Conservation (phyloP, 1,140 invertebrate species). For the Hermatobates lingyangjiaoensis region DNA sequence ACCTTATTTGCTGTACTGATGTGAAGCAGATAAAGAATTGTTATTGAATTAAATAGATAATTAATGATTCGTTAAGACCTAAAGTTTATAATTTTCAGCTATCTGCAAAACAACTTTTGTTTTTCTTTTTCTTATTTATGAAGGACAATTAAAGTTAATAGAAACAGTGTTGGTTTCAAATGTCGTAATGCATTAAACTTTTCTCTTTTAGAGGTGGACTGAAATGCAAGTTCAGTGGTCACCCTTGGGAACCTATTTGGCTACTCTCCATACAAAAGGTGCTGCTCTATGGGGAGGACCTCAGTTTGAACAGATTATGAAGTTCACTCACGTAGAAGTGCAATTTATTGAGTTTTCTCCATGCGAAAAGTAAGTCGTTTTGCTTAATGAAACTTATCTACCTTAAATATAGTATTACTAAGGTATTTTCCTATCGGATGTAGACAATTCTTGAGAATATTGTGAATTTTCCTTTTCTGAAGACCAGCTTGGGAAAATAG, state of each 20-base stretch:
- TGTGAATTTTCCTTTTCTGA: too few species aligned
- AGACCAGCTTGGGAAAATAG: too few species aligned
- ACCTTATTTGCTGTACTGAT: too few species aligned
- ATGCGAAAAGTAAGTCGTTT: constrained; percentile 68
- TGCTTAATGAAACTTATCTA: too few species aligned
- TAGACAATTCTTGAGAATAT: too few species aligned
- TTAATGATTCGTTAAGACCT: too few species aligned
- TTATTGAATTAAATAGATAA: too few species aligned
- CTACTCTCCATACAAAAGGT: constrained; percentile 88
- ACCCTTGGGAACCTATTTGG: constrained; percentile 84
- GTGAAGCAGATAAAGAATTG: too few species aligned
- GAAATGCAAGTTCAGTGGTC: constrained; percentile 95
- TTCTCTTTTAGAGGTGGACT: constrained; percentile 60
- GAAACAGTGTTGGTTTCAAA: constrained; percentile 1
- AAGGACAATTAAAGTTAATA: background rate
- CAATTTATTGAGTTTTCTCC: constrained; percentile 96
- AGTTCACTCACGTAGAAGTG: constrained; percentile 76
- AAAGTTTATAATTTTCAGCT: too few species aligned
- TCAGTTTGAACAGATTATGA: constrained; percentile 76
- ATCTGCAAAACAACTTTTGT: constrained; percentile 6
- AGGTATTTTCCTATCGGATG: too few species aligned
- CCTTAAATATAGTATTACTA: too few species aligned
- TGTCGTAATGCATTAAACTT: constrained; percentile 5
- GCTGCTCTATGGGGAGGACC: constrained; percentile 94
- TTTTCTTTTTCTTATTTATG: background rate